These are phyloP conservation scores for Sorex fumeus DNA, from an alignment of 2,113 vertebrate genomes.

Conservation along the genomic window DNA sequence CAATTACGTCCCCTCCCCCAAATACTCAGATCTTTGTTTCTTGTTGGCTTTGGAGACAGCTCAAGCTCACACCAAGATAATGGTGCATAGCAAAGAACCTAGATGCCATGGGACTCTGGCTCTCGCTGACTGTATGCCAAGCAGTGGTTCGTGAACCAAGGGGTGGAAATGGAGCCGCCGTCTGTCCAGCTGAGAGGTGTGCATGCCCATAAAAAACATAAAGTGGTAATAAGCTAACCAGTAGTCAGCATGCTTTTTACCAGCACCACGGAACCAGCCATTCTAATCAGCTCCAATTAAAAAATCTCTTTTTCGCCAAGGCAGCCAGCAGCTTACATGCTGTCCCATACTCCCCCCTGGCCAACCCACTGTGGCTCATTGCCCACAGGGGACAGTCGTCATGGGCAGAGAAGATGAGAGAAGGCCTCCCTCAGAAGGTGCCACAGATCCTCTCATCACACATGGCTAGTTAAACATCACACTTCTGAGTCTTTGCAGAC, in stretches of 20 bases:
- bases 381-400: neutral
- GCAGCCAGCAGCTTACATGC: neutral
- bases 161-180: neutral
- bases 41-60: neutral
- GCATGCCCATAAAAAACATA: neutral
- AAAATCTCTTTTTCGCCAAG: neutral
- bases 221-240: neutral
- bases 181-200: neutral
- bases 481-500: neutral
- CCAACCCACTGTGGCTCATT: neutral
- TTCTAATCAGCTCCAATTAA: neutral
- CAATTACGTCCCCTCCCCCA: neutral
- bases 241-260: conserved; percentile 12
- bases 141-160: neutral
- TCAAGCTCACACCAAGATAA: neutral
- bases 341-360: neutral
- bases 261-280: conserved; percentile 24
- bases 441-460: neutral
- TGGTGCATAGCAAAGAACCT: neutral
- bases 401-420: neutral
- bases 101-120: neutral
- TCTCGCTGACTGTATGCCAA: neutral
- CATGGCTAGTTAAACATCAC: neutral
- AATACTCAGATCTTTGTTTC: neutral
- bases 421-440: neutral